phyloP scores from a whole-genome alignment of 1,140 invertebrate species.

The Odontomachus brunneus region DNA sequence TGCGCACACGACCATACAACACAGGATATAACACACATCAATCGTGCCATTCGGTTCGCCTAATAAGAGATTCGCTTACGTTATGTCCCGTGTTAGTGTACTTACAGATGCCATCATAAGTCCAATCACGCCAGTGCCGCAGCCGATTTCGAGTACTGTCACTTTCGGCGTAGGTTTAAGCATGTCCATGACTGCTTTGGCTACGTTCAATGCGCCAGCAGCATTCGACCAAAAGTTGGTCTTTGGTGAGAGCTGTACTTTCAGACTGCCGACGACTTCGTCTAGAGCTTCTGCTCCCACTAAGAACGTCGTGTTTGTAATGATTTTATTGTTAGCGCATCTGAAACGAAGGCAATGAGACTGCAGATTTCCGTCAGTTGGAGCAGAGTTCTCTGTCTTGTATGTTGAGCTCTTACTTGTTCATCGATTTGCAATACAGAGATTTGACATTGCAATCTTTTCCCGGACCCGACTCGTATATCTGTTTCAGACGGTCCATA shows the following conservation, averaged over 20 bases:
- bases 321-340: slow-evolving; percentile 65
- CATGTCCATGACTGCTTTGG: slow-evolving; percentile 78
- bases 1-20: neutral
- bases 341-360: slow-evolving; percentile 72
- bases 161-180: slow-evolving; percentile 76
- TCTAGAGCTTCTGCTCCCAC: slow-evolving; percentile 82
- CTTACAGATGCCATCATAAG: slow-evolving; percentile 82
- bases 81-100: slow-evolving; percentile 38
- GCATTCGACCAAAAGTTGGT: slow-evolving; percentile 83
- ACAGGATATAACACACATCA: slow-evolving; percentile 9
- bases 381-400: slow-evolving; percentile 1
- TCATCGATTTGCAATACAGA: slow-evolving; percentile 82
- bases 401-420: slow-evolving; percentile 76
- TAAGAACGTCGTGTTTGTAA: slow-evolving; percentile 81
- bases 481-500: slow-evolving; percentile 80
- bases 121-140: slow-evolving; percentile 82
- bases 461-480: slow-evolving; percentile 80
- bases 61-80: slow-evolving; percentile 24
- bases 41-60: slow-evolving; percentile 14
- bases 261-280: slow-evolving; percentile 81
- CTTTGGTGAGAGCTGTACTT: slow-evolving; percentile 83
- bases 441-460: slow-evolving; percentile 83
- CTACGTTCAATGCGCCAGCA: slow-evolving; percentile 80
- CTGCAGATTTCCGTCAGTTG: slow-evolving; percentile 27
- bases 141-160: slow-evolving; percentile 83